Evolutionary conservation across 2,797 vertebrate genomes (phyloP).

Genomic region (Cephalopachus bancanus): DNA sequence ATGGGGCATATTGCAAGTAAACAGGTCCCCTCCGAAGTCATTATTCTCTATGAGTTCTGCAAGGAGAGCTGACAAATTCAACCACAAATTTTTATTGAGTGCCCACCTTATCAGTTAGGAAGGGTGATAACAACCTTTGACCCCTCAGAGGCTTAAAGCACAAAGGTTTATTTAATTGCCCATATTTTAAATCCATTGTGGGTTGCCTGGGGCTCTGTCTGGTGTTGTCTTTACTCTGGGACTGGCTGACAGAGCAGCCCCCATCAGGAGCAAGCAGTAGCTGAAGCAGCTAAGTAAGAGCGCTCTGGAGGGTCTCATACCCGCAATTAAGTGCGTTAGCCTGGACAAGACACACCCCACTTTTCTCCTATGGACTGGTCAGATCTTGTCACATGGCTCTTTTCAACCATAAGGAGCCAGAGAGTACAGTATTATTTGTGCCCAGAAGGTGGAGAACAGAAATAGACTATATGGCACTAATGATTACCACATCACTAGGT

Average conservation of each 20-base stretch:
- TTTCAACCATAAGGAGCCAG: not conserved
- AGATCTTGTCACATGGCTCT: not conserved
- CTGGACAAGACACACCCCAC: not conserved
- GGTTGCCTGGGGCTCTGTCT: not conserved
- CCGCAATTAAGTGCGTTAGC: not conserved
- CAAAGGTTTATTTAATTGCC: not conserved
- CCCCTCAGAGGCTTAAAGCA: not conserved
- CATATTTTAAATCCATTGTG: not conserved
- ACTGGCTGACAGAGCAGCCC: not conserved
- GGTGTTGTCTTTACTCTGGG: not conserved
- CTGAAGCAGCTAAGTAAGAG: not conserved
- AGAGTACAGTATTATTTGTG: not conserved
- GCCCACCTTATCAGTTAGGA: not conserved
- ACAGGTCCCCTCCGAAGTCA: not conserved
- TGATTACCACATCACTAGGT: not conserved
- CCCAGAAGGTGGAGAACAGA: not conserved
- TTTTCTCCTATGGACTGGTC: not conserved
- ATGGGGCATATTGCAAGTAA: not conserved
- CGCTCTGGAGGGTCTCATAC: not conserved
- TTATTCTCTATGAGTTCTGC: not conserved
- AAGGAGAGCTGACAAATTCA: not conserved
- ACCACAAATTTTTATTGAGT: not conserved
- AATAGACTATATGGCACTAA: accelerated
- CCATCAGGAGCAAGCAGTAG: not conserved
- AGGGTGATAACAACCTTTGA: not conserved